Conservation (phyloP, 2,888 invertebrate species). For the Drosophila conformis region DNA sequence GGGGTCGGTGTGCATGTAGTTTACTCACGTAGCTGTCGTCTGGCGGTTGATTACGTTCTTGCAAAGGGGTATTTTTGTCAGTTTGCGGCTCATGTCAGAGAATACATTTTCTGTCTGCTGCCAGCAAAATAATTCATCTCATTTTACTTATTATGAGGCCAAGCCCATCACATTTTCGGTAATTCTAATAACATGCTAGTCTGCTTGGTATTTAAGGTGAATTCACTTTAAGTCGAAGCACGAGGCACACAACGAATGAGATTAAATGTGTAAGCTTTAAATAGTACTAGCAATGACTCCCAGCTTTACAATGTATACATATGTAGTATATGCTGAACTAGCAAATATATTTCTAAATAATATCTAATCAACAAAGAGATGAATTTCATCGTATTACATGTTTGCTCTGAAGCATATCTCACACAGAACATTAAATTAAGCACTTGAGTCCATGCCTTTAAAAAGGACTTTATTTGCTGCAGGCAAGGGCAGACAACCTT, state of each 20-base stretch:
- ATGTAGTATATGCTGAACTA: background rate
- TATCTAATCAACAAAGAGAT: background rate
- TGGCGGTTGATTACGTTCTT: constrained; percentile 25
- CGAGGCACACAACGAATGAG: constrained; percentile 11
- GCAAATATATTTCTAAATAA: background rate
- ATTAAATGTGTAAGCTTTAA: constrained; percentile 29
- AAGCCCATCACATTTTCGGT: background rate
- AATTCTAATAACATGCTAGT: background rate
- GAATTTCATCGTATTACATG: background rate
- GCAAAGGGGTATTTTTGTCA: constrained; percentile 8
- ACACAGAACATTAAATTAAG: background rate
- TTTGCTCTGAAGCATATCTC: background rate
- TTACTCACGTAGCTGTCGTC: constrained; percentile 58
- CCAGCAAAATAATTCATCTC: background rate
- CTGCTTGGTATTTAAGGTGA: constrained; percentile 7
- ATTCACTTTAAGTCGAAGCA: constrained; percentile 26
- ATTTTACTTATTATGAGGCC: background rate
- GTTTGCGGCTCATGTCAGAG: constrained; percentile 21
- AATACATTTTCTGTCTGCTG: background rate
- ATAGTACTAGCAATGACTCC: background rate
- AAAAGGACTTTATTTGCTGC: background rate
- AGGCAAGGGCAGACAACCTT: background rate
- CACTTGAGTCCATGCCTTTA: background rate
- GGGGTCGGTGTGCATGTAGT: constrained; percentile 17
- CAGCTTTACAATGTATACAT: constrained; percentile 2